Evolutionary conservation across 2,113 vertebrate genomes (phyloP).

Genomic region (Acanthisitta chloris): DNA sequence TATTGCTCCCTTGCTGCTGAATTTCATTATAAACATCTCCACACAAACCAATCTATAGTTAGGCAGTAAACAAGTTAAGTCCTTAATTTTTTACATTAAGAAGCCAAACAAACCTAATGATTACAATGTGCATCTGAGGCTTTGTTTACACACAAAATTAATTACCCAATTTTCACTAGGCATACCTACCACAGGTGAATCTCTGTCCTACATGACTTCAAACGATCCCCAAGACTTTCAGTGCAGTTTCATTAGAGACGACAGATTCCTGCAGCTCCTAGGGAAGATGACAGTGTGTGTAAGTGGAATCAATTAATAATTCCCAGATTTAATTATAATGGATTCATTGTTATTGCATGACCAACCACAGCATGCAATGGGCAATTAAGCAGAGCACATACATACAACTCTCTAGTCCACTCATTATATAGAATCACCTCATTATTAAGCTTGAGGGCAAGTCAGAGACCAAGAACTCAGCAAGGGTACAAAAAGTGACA

Average conservation of each 20-base stretch:
- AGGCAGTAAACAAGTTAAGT: slow-evolving; percentile 40
- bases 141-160: neutral
- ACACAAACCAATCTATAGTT: slow-evolving; percentile 48
- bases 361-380: neutral
- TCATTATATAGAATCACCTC: neutral
- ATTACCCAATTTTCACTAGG: neutral
- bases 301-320: slow-evolving; percentile 60
- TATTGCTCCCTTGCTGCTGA: slow-evolving; percentile 61
- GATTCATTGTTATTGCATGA: slow-evolving; percentile 55
- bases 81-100: slow-evolving; percentile 37
- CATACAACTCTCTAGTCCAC: neutral
- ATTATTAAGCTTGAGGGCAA: neutral
- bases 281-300: neutral
- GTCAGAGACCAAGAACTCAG: neutral
- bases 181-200: neutral
- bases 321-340: slow-evolving; percentile 51
- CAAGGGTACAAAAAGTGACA: neutral
- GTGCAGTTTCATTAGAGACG: neutral
- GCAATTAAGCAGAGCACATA: slow-evolving; percentile 25
- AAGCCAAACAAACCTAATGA: slow-evolving; percentile 23
- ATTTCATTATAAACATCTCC: slow-evolving; percentile 58
- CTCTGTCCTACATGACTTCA: neutral
- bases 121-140: neutral
- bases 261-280: slow-evolving; percentile 8
- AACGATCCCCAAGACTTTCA: neutral